Base-by-base conservation (phyloP, 2,113 vertebrate genomes). In the Mesoclemmys tuberculata region DNA sequence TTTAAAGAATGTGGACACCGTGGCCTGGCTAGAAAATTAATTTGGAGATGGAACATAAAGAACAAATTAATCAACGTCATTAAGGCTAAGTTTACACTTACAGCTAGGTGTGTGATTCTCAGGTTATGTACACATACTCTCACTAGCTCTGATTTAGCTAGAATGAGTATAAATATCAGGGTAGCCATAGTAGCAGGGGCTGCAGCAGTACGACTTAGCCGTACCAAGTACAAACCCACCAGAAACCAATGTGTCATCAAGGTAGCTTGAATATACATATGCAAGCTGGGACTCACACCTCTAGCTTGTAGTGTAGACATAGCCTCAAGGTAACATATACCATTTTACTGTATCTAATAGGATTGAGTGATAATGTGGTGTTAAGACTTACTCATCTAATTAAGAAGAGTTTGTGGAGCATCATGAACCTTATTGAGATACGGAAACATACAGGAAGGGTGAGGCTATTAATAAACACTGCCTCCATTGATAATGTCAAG, bases 301-400 rank as follows among this genome's bases (percentile, higher is more conserved):
- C 16, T 52, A 52, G 51, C 51, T 52, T 52, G 51, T 52, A 16
- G 51, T 16, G 14, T 52, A 52, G 16, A 52, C 13, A 52, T 52
- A 52, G 51, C 51, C 16, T 52, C 64, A 56, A 80, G 80, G 91
- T 51, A 92, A 88, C 88, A 11, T 49, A 77, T 91, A 35, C 48
- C 58, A 90, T 89, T 31, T 5, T 89, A n/a, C 74, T 90, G 86
- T 88, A 54, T 87, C n/a, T 52, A 79, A 90, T 44, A 90, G 61
- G 49, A 74, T 81, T 86, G 81, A 96, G 11, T 64, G 82, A 95
- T n/a, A 88, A 97, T 41, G 1, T 83, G 58, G 54, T 44, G 48
- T 31, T 91, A 84, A 82, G 96, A 91, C 77, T 55, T 56, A 94
- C 94, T 96, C 1, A 94, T 95, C 90, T 96, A 90, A 93, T 94